Conservation (phyloP, 2,888 invertebrate genomes). For the Abscondita cerata region DNA sequence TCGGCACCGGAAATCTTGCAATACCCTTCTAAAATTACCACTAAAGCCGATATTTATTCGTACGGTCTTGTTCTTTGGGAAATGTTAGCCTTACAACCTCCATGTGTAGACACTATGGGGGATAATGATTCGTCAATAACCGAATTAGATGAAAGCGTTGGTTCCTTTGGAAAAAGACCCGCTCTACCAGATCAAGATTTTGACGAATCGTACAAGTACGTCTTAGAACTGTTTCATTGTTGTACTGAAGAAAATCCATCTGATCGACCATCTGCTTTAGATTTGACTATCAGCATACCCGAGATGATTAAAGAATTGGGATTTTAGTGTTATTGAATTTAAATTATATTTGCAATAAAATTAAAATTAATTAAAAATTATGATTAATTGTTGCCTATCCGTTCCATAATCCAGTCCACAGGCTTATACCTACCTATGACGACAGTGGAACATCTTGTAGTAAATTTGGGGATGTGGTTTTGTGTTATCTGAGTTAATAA, state of each 20-base stretch:
- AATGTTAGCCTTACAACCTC: slow-evolving; percentile 77
- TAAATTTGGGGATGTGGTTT: too few species aligned
- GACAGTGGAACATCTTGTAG: too few species aligned
- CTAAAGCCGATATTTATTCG: slow-evolving; percentile 81
- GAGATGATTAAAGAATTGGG: slow-evolving; percentile 51
- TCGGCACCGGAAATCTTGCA: slow-evolving; percentile 79
- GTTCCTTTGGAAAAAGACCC: slow-evolving; percentile 70
- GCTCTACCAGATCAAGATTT: slow-evolving; percentile 69
- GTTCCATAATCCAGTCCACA: too few species aligned
- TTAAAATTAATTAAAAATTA: too few species aligned
- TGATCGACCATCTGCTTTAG: slow-evolving; percentile 67
- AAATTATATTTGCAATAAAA: too few species aligned
- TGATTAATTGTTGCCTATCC: too few species aligned
- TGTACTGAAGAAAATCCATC: slow-evolving; percentile 70
- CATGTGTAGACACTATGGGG: slow-evolving; percentile 62
- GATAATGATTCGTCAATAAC: slow-evolving; percentile 54
- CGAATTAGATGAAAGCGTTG: slow-evolving; percentile 29
- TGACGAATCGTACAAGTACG: slow-evolving; percentile 65
- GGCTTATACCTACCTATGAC: too few species aligned
- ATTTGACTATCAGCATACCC: slow-evolving; percentile 60
- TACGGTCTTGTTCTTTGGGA: slow-evolving; percentile 83
- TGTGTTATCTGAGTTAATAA: too few species aligned
- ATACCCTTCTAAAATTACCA: slow-evolving; percentile 64
- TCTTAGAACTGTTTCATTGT: slow-evolving; percentile 73
- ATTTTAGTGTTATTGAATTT: not conserved